Evolutionary conservation across 2,113 vertebrate species (phyloP), one percentile per base, ranked within the genome.

Genomic region (Eretmochelys imbricata): DNA sequence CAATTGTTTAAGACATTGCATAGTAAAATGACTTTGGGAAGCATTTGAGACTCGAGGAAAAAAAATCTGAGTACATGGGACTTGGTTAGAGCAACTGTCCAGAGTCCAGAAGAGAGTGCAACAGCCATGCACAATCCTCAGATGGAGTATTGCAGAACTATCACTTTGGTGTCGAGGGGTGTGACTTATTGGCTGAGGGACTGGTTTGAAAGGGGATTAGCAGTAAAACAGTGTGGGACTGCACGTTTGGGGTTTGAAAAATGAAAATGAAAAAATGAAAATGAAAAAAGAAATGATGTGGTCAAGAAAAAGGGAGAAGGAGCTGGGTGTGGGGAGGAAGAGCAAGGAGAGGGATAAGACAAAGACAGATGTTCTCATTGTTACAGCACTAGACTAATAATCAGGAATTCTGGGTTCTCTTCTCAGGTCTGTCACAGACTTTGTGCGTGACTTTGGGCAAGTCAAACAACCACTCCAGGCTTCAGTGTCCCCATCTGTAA

Each of bases 401-500:
- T 46, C 24, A 82, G 95, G 53, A 19, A 62, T 62, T 29, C 31
- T 59, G 49, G 65, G 2, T 87, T 93, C 93, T 89, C 53, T 89
- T 62, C 38, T 16, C 25, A 84, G 87, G 38, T n/a, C 49, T 89
- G 46, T 20, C n/a, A 46, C n/a, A 85, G 20, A 76, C 50, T 31
- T 50, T 49, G 7, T 72, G 46, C 5, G 11, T 75, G 78, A 91
- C 80, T 88, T 20, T 87, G 25, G 86, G 75, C 88, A 50, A 35
- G 38, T 4, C 29, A 75, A 38, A 54, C 65, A 94, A 89, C 80
- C 24, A 62, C 27, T 85, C 6, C 1, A 0, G 78, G 42, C 94
- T 91, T 91, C 53, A 93, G 42, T 5, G 80, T 94, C 62, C 84
- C n/a, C 46, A 14, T 57, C 54, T 91, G 50, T 59, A 78, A 95